Evolutionary conservation across 1,140 invertebrate genomes (phyloP).

Genomic region (Augochlora pura): DNA sequence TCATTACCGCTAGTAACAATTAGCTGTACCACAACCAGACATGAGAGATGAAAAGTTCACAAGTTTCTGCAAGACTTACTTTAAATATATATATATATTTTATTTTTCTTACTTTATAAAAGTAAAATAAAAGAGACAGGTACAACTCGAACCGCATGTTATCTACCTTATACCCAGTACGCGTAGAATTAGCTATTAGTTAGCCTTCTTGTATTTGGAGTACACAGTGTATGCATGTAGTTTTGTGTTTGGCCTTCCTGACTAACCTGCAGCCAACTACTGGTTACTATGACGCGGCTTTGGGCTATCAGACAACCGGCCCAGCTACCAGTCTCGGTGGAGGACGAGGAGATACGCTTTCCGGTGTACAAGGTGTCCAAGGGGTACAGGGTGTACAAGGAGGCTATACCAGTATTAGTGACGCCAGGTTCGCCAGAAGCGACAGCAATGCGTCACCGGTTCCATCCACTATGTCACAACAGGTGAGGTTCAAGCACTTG

Average conservation of each 20-base stretch:
- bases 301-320: constrained; percentile 79
- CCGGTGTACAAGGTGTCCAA: constrained; percentile 82
- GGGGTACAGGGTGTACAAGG: constrained; percentile 78
- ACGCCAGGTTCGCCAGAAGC: constrained; percentile 88
- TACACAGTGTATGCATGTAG: constrained; percentile 81
- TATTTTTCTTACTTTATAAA: constrained; percentile 4
- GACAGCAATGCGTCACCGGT: constrained; percentile 92
- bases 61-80: background rate
- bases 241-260: constrained; percentile 80
- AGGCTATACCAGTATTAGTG: constrained; percentile 87
- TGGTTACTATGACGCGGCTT: constrained; percentile 79
- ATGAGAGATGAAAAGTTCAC: background rate
- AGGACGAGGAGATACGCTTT: constrained; percentile 84
- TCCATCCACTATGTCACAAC: constrained; percentile 86
- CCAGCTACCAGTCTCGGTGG: constrained; percentile 79
- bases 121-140: constrained; percentile 3
- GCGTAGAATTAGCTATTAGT: constrained; percentile 60
- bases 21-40: background rate
- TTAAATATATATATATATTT: background rate
- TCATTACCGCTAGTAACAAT: background rate
- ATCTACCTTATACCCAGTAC: constrained; percentile 49
- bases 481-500: constrained; percentile 75
- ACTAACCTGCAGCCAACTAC: constrained; percentile 80
- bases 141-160: constrained; percentile 49
- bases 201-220: constrained; percentile 76